phyloP scores from a whole-genome alignment of 2,888 invertebrate species.

The Mythimna lalbum region DNA sequence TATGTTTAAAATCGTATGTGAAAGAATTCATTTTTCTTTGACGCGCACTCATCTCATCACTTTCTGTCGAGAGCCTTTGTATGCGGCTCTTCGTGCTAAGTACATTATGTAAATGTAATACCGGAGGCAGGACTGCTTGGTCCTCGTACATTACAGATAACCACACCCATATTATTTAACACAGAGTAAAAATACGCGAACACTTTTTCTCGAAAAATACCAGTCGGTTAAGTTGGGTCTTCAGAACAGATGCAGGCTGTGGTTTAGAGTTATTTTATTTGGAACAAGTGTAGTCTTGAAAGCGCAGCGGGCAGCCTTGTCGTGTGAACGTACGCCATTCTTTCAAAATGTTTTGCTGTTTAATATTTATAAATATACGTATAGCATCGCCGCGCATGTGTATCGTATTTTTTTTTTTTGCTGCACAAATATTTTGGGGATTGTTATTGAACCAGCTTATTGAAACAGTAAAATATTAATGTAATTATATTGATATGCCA shows the following conservation, averaged over 20 bases:
- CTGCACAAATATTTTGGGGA: not conserved
- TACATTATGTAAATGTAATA: conserved; percentile 88
- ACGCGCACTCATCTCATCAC: conserved; percentile 76
- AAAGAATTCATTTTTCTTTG: conserved; percentile 81
- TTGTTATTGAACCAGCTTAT: conserved; percentile 6
- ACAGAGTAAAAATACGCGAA: conserved; percentile 64
- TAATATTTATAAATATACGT: conserved; percentile 50
- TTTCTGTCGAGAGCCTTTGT: conserved; percentile 83
- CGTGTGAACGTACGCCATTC: conserved; percentile 43
- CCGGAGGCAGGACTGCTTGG: conserved; percentile 81
- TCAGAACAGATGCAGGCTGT: conserved; percentile 54
- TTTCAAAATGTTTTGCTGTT: conserved; percentile 51
- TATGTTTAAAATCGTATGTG: conserved; percentile 67
- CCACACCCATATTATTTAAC: conserved; percentile 82
- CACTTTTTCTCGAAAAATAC: conserved; percentile 26
- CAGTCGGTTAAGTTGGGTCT: conserved; percentile 23
- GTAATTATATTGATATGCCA: not conserved
- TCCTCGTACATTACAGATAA: conserved; percentile 77
- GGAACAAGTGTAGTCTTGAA: conserved; percentile 48
- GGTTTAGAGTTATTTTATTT: conserved; percentile 54
- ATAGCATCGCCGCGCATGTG: conserved; percentile 30
- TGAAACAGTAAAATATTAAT: conserved; percentile 26
- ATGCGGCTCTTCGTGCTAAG: conserved; percentile 83
- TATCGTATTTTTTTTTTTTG: conserved; percentile 43
- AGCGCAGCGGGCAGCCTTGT: conserved; percentile 52